phyloP scores from a whole-genome alignment of 2,113 vertebrate genomes.

The Emydocephalus ijimae region DNA sequence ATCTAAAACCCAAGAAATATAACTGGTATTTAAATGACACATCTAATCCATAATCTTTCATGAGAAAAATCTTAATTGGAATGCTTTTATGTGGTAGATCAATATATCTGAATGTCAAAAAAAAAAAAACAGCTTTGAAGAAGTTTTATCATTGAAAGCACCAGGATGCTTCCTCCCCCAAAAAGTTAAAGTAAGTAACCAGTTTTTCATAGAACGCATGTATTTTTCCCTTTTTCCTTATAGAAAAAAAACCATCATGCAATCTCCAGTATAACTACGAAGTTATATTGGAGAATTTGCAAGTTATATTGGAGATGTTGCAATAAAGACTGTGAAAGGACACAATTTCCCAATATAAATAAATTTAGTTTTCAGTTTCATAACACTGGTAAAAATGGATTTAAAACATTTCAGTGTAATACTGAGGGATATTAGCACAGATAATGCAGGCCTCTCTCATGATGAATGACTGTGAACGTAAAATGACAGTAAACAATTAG shows the following conservation, averaged over 20 bases:
- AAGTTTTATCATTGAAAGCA: background rate
- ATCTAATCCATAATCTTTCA: fast-evolving
- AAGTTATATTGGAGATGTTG: background rate
- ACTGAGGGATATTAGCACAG: background rate
- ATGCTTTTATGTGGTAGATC: background rate
- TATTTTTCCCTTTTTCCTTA: background rate
- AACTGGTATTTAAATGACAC: constrained; percentile 11
- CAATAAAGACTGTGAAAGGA: background rate
- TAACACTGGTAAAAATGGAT: background rate
- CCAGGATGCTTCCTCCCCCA: background rate
- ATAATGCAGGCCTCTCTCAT: background rate
- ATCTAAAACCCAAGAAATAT: constrained; percentile 22
- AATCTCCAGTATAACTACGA: background rate
- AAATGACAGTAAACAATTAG: background rate
- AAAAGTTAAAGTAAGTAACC: background rate
- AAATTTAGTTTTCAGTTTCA: background rate
- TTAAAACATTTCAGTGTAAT: background rate
- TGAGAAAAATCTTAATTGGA: background rate
- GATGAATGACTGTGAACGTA: background rate
- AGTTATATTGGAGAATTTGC: background rate
- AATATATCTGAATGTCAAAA: background rate
- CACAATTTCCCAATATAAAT: background rate
- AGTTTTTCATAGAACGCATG: background rate
- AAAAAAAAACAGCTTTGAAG: background rate
- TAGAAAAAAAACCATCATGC: background rate